Evolutionary conservation across 2,888 invertebrate species (phyloP).

Genomic region (Hirudinaria manillensis): DNA sequence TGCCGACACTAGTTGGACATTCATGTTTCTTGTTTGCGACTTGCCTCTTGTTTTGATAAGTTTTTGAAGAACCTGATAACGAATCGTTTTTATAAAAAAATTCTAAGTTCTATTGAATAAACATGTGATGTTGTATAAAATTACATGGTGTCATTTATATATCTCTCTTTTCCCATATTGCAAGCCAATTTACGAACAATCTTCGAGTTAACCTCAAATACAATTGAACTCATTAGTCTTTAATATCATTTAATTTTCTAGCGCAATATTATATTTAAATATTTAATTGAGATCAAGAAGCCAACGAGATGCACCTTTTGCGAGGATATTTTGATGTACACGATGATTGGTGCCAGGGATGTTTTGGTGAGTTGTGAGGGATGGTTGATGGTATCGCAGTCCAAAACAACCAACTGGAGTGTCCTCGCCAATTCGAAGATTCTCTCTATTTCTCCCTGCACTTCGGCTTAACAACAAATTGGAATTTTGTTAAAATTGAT

Average conservation of each 20-base stretch:
- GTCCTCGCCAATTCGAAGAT: conserved; percentile 98
- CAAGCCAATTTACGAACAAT: too few relatives aligned
- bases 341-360: conserved; percentile 93
- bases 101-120: neutral
- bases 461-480: conserved; percentile 66
- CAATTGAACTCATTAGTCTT: too few relatives aligned
- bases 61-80: conserved; percentile 78
- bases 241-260: too few relatives aligned
- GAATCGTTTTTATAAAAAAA: neutral
- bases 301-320: conserved; percentile 69
- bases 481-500: neutral
- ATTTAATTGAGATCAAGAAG: too few relatives aligned
- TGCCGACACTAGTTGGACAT: conserved; percentile 98
- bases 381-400: conserved; percentile 99
- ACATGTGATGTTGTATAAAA: neutral
- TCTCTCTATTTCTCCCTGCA: conserved; percentile 93
- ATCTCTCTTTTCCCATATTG: too few relatives aligned
- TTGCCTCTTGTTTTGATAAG: conserved; percentile 97
- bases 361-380: conserved; percentile 98
- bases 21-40: conserved; percentile 91
- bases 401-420: conserved; percentile 89
- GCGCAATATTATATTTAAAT: too few relatives aligned
- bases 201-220: too few relatives aligned
- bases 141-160: too few relatives aligned
- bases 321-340: conserved; percentile 97